A percentile compares a stretch with the other conserved stretches of the same genome.
These are phyloP conservation scores for Lota lota DNA, from an alignment of 2,113 vertebrate genomes.

Conservation along the genomic window DNA sequence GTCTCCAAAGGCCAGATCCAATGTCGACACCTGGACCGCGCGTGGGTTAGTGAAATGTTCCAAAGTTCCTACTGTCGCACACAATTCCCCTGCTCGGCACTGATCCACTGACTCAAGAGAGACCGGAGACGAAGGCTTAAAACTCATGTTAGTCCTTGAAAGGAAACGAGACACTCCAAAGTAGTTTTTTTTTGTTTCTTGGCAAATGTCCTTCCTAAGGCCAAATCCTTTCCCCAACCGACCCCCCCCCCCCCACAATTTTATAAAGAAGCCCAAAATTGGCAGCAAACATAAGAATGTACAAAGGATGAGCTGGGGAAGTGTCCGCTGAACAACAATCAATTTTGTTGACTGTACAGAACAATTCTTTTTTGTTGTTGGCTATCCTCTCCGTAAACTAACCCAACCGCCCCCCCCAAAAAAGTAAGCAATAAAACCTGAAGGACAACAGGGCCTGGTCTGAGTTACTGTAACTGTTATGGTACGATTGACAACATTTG, in stretches of 20 bases:
- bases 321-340: slow-evolving; percentile 7
- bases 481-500: slow-evolving; percentile 21
- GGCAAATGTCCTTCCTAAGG: slow-evolving; percentile 20
- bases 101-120: no score
- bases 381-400: no score
- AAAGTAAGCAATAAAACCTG: neutral
- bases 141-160: no score
- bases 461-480: slow-evolving; percentile 8
- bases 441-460: slow-evolving; percentile 6
- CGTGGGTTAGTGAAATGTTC: no score
- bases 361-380: neutral
- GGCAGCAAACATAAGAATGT: slow-evolving; percentile 49
- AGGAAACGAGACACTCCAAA: neutral
- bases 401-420: no score
- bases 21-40: no score
- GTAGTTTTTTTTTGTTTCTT: neutral
- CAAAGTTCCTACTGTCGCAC: no score
- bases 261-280: slow-evolving; percentile 14
- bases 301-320: slow-evolving; percentile 62
- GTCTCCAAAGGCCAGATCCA: no score
- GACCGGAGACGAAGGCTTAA: no score
- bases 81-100: no score
- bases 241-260: neutral
- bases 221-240: neutral
- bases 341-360: slow-evolving; percentile 5